Evolutionary conservation across 2,888 invertebrate species (phyloP).

Genomic region (Panzeria rudis): DNA sequence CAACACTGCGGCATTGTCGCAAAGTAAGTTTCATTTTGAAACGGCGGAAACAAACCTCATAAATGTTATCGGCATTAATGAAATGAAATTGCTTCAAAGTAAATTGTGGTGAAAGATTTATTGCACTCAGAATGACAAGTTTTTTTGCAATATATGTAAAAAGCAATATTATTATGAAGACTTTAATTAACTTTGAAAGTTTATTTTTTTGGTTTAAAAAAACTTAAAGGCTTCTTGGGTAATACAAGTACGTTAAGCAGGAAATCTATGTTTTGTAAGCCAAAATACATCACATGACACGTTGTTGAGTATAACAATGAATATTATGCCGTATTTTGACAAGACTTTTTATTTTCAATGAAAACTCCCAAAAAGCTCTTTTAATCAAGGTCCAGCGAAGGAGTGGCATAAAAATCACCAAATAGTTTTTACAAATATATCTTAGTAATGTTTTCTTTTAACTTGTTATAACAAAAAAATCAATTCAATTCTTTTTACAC

Average conservation of each 20-base stretch:
- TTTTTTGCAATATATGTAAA: background rate
- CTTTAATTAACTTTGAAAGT: background rate
- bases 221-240: too few relatives aligned
- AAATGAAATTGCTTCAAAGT: constrained; percentile 54
- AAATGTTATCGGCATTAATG: constrained; percentile 58
- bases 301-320: too few relatives aligned
- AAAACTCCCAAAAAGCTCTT: too few relatives aligned
- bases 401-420: too few relatives aligned
- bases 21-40: constrained; percentile 34
- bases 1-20: constrained; percentile 20
- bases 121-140: background rate
- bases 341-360: too few relatives aligned
- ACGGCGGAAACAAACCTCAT: constrained; percentile 60
- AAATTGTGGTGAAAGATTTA: constrained; percentile 56
- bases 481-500: background rate
- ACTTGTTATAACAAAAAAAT: background rate
- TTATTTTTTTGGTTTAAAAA: background rate
- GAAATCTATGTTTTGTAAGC: too few relatives aligned
- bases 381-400: too few relatives aligned
- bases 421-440: too few relatives aligned
- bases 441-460: background rate
- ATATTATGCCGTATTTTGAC: too few relatives aligned
- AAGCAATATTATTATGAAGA: background rate
- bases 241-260: too few relatives aligned
- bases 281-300: too few relatives aligned